phyloP scores from a whole-genome alignment of 2,113 vertebrate species.

The Willisornis vidua region DNA sequence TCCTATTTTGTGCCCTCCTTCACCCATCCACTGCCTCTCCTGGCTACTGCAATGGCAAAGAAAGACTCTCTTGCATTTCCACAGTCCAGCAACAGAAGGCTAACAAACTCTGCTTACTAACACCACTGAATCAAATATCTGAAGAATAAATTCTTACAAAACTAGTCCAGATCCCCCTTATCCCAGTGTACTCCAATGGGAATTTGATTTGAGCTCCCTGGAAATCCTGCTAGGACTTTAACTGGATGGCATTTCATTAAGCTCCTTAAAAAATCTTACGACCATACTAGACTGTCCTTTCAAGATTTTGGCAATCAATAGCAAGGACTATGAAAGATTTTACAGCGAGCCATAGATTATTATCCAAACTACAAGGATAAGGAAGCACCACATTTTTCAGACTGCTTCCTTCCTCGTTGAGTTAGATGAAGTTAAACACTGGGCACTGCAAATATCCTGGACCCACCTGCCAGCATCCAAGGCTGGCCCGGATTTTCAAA shows the following conservation, averaged over 20 bases:
- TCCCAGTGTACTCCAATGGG: not conserved
- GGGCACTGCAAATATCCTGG: constrained; percentile 39
- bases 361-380: constrained; percentile 32
- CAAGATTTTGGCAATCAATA: not conserved
- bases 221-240: constrained; percentile 22
- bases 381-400: constrained; percentile 55
- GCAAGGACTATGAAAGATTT: not conserved
- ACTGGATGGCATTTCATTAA: not conserved
- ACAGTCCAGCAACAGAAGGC: not conserved
- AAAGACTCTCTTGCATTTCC: not conserved
- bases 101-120: not conserved
- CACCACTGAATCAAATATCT: not conserved
- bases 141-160: constrained; percentile 7
- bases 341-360: not conserved
- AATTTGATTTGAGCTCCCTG: not conserved
- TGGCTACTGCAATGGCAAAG: not conserved
- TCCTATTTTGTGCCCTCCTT: not conserved
- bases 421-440: constrained; percentile 38
- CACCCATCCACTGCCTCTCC: not conserved
- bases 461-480: constrained; percentile 16
- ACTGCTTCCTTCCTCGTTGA: constrained; percentile 65
- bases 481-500: not conserved
- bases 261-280: not conserved
- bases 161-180: not conserved
- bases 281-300: not conserved